These are phyloP conservation scores for Cygnus olor DNA, from an alignment of 2,797 vertebrate genomes.

Conservation along the genomic window DNA sequence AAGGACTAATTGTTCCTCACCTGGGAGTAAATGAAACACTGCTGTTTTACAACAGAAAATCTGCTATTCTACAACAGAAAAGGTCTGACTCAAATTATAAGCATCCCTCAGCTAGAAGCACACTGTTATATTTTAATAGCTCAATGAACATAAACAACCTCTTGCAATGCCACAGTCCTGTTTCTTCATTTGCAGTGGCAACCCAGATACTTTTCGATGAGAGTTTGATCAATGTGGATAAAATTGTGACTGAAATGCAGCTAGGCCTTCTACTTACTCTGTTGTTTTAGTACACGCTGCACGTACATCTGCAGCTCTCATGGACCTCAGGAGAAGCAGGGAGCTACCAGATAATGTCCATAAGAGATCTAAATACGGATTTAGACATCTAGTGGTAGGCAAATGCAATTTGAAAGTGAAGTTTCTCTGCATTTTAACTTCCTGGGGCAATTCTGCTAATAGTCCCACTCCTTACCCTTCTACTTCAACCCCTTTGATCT, in stretches of 20 bases:
- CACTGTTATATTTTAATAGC: neutral
- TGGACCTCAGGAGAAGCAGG: neutral
- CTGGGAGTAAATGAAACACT: neutral
- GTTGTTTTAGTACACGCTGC: neutral
- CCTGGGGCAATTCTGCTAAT: neutral
- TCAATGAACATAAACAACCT: neutral
- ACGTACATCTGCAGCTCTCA: neutral
- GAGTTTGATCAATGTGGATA: neutral
- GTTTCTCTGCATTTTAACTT: neutral
- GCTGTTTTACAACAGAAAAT: neutral
- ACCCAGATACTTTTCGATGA: neutral
- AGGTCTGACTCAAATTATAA: neutral
- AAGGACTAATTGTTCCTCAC: fast-evolving
- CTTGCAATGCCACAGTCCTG: neutral
- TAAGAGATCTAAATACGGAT: neutral
- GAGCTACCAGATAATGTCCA: neutral
- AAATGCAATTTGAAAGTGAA: neutral
- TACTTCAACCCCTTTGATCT: neutral
- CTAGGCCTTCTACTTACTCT: neutral
- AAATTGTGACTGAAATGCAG: neutral
- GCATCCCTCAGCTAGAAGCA: neutral
- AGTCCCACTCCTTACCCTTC: neutral
- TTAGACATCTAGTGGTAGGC: neutral
- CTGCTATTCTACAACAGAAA: neutral
- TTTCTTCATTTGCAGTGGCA: neutral